Conservation (phyloP, 2,797 vertebrate genomes). For the Chiroxiphia lanceolata region DNA sequence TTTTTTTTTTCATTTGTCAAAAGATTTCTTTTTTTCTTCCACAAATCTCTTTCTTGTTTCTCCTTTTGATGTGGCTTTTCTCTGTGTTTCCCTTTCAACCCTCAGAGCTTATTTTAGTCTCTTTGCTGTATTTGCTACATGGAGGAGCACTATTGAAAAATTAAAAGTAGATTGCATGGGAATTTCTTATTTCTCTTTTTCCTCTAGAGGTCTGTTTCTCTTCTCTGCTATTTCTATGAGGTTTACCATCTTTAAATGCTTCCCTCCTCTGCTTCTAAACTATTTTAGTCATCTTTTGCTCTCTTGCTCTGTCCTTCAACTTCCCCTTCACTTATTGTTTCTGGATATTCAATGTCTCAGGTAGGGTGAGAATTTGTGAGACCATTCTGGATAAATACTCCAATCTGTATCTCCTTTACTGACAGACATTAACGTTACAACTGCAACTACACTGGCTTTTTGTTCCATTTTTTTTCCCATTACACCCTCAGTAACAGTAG, state of each 20-base stretch:
- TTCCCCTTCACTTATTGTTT: not conserved
- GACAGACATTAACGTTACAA: not conserved
- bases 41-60: constrained; percentile 46
- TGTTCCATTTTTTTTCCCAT: not conserved
- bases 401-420: not conserved
- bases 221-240: constrained; percentile 4
- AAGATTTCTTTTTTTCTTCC: constrained; percentile 37
- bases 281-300: not conserved
- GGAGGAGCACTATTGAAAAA: constrained; percentile 40
- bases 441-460: not conserved
- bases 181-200: constrained; percentile 44
- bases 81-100: constrained; percentile 45
- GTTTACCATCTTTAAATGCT: not conserved
- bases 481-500: not conserved
- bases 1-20: constrained; percentile 50
- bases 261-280: not conserved
- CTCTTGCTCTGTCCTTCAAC: not conserved
- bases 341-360: not conserved
- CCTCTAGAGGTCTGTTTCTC: not conserved
- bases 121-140: constrained; percentile 31
- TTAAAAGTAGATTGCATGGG: constrained; percentile 43
- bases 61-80: constrained; percentile 60
- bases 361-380: not conserved
- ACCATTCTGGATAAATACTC: not conserved
- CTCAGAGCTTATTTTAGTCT: constrained; percentile 48